These are phyloP conservation scores for Callopanchax toddi DNA, from an alignment of 2,113 vertebrate species.

Conservation along the genomic window DNA sequence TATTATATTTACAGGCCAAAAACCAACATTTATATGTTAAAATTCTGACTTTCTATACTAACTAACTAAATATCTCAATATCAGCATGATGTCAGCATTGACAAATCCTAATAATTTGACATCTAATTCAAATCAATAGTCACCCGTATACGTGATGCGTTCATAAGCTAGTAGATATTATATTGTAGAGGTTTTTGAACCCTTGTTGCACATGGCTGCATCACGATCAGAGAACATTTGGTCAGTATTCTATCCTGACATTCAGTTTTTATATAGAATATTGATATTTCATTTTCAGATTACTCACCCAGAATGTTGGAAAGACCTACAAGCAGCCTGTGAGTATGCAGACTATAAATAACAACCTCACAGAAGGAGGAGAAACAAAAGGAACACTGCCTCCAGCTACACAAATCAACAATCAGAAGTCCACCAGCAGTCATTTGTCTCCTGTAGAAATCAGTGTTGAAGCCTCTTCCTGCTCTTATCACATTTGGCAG, in stretches of 20 bases:
- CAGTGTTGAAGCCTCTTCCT: slow-evolving; percentile 61
- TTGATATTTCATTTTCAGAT: slow-evolving; percentile 19
- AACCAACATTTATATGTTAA: too few relatives aligned
- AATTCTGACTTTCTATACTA: too few relatives aligned
- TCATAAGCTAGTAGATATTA: neutral
- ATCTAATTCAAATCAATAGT: neutral
- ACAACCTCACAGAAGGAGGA: slow-evolving; percentile 21
- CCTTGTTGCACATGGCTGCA: neutral
- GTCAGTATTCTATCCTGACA: slow-evolving; percentile 42
- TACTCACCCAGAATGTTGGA: slow-evolving; percentile 19
- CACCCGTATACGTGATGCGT: too few relatives aligned
- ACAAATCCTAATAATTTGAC: too few relatives aligned
- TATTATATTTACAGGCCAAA: too few relatives aligned
- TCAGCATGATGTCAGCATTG: too few relatives aligned
- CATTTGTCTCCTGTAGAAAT: slow-evolving; percentile 73
- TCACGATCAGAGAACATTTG: slow-evolving; percentile 24
- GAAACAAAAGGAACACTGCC: slow-evolving; percentile 54
- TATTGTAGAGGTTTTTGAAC: neutral
- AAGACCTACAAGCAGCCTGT: slow-evolving; percentile 20
- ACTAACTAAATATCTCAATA: too few relatives aligned
- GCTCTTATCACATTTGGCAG: slow-evolving; percentile 69
- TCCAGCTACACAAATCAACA: slow-evolving; percentile 55
- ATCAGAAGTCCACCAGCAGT: slow-evolving; percentile 66
- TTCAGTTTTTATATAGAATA: slow-evolving; percentile 22
- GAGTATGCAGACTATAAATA: slow-evolving; percentile 60